Percentiles rank a stretch among this genome's conserved stretches.
Evolutionary conservation across 2,113 vertebrate species (phyloP).

Genomic region (Benitochromis conjunctus): DNA sequence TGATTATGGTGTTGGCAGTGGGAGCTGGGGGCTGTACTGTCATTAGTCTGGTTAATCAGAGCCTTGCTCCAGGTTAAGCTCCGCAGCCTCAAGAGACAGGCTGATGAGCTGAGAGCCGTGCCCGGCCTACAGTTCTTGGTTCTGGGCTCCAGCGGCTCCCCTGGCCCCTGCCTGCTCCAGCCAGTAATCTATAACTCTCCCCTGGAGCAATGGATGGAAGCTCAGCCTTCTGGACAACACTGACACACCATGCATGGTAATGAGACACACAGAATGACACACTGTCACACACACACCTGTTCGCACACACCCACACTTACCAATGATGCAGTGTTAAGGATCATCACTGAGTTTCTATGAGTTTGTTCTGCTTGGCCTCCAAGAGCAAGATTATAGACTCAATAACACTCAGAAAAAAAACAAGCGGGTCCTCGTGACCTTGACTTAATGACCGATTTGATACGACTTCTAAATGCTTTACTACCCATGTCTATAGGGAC

Average conservation of each 20-base stretch:
- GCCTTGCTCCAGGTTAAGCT: constrained; percentile 72
- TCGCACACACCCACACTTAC: constrained; percentile 37
- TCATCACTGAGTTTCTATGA: constrained; percentile 25
- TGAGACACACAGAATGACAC: constrained; percentile 56
- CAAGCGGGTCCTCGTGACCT: constrained; percentile 34
- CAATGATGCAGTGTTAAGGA: constrained; percentile 22
- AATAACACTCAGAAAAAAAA: not conserved
- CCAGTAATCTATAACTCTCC: constrained; percentile 71
- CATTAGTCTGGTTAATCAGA: constrained; percentile 77
- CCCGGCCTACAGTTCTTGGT: constrained; percentile 53
- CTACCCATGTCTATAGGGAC: constrained; percentile 20
- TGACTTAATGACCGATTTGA: constrained; percentile 36
- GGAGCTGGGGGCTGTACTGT: constrained; percentile 60
- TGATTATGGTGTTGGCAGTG: constrained; percentile 71
- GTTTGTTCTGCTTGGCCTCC: not conserved
- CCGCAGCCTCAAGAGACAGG: constrained; percentile 63
- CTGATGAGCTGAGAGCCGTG: constrained; percentile 70
- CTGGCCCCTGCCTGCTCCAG: constrained; percentile 54
- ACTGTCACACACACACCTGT: constrained; percentile 39
- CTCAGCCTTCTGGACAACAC: constrained; percentile 66
- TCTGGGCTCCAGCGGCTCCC: constrained; percentile 53
- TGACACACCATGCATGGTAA: constrained; percentile 68
- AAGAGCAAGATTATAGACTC: not conserved
- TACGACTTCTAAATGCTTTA: constrained; percentile 59
- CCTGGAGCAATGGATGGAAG: constrained; percentile 50